Percentiles rank a stretch among this genome's conserved stretches.
These are phyloP conservation scores for Eretmochelys imbricata DNA, from an alignment of 2,113 vertebrate genomes.

Conservation along the genomic window DNA sequence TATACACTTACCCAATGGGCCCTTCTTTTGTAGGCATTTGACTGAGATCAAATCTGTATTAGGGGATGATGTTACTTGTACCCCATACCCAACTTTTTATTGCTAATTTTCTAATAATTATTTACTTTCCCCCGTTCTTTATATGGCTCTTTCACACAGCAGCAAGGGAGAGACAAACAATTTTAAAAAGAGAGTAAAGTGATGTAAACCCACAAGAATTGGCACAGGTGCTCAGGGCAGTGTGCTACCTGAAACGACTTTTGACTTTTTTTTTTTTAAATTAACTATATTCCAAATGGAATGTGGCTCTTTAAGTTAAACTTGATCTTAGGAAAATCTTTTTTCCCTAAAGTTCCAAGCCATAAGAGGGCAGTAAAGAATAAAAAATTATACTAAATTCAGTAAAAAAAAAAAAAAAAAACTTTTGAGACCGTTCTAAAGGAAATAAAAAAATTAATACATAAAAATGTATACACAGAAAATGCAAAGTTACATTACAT, in stretches of 20 bases:
- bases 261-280: not conserved
- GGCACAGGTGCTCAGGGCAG: not conserved
- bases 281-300: not conserved
- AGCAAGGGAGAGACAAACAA: not conserved
- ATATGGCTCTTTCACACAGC: not conserved
- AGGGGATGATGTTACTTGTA: not conserved
- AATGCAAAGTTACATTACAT: accelerated
- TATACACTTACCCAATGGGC: accelerated
- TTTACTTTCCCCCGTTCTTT: not conserved
- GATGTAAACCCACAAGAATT: not conserved
- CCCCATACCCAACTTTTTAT: not conserved
- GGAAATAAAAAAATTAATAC: not conserved
- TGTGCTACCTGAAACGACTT: accelerated
- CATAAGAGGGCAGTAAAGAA: constrained; percentile 78
- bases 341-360: constrained; percentile 11
- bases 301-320: accelerated
- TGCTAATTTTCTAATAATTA: not conserved
- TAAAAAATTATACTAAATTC: not conserved
- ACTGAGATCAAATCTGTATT: not conserved
- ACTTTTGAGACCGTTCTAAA: not conserved
- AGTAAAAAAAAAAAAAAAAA: accelerated
- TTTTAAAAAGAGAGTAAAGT: too few relatives aligned
- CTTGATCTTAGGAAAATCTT: not conserved
- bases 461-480: accelerated
- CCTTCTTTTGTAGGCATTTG: accelerated